Evolutionary conservation across 2,113 vertebrate genomes (phyloP).

Genomic region (Isurus oxyrinchus): DNA sequence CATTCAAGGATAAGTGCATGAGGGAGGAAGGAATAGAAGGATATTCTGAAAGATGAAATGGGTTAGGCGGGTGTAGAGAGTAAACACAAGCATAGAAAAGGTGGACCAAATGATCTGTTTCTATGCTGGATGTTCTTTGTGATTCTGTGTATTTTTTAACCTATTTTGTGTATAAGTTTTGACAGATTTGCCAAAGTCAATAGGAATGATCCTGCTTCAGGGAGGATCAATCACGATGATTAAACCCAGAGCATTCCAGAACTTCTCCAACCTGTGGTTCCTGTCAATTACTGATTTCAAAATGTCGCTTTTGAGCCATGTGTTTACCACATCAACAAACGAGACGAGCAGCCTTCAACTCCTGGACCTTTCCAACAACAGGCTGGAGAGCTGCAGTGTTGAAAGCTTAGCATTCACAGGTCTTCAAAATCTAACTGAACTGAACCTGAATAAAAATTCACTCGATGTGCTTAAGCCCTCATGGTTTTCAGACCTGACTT

Average conservation of each 20-base stretch:
- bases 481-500: slow-evolving; percentile 39
- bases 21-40: not conserved
- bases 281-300: slow-evolving; percentile 26
- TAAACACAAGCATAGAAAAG: not conserved
- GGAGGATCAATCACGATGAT: slow-evolving; percentile 38
- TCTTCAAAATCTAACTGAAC: slow-evolving; percentile 22
- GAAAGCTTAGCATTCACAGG: slow-evolving; percentile 31
- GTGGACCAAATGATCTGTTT: not conserved
- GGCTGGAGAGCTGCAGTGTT: slow-evolving; percentile 29
- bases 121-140: not conserved
- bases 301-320: not conserved
- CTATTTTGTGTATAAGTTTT: slow-evolving; percentile 38
- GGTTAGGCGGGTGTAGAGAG: not conserved
- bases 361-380: slow-evolving; percentile 39
- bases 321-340: not conserved
- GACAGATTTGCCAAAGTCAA: slow-evolving; percentile 22
- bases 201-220: slow-evolving; percentile 38
- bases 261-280: slow-evolving; percentile 38
- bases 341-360: not conserved
- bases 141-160: not conserved
- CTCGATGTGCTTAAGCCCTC: slow-evolving; percentile 34
- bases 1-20: not conserved
- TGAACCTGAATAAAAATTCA: slow-evolving; percentile 39
- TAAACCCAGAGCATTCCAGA: slow-evolving; percentile 35
- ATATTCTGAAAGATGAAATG: not conserved